Evolutionary conservation across 2,888 invertebrate genomes (phyloP).

Genomic region (Aleiodes testaceus): DNA sequence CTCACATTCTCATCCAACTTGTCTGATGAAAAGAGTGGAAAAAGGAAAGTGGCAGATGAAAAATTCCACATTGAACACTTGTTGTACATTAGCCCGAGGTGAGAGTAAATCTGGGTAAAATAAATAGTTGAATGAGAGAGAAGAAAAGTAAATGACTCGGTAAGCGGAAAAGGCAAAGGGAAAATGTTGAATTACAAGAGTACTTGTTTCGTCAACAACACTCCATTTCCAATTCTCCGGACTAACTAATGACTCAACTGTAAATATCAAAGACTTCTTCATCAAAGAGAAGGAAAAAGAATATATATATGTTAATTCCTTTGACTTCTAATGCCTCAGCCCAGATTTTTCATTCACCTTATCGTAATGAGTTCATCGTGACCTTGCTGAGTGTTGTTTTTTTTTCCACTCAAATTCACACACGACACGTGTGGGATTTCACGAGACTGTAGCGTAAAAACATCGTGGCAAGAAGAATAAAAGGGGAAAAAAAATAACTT

Average conservation of each 20-base stretch:
- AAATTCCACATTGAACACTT: not conserved
- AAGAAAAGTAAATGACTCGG: not conserved
- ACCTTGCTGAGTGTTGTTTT: conserved; percentile 21
- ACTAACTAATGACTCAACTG: conserved; percentile 2
- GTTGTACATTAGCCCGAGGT: conserved; percentile 22
- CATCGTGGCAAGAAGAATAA: conserved; percentile 13
- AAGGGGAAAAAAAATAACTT: conserved; percentile 16
- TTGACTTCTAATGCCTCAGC: conserved; percentile 10
- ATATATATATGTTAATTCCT: not conserved
- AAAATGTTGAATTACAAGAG: conserved; percentile 17
- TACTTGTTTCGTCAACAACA: conserved; percentile 27
- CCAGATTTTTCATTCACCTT: conserved; percentile 26
- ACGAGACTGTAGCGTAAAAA: not conserved
- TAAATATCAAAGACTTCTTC: conserved; percentile 1
- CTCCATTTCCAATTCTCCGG: conserved; percentile 3
- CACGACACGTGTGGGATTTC: not conserved
- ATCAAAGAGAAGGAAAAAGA: not conserved
- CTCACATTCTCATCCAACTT: not conserved
- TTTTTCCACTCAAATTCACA: conserved; percentile 32
- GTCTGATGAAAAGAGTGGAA: not conserved
- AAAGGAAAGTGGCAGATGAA: not conserved
- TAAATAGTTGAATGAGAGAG: not conserved
- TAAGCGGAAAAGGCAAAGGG: conserved; percentile 1
- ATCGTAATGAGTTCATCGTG: conserved; percentile 29
- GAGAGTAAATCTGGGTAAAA: conserved; percentile 7